phyloP scores from a whole-genome alignment of 2,888 invertebrate genomes.

The Spodoptera picta region DNA sequence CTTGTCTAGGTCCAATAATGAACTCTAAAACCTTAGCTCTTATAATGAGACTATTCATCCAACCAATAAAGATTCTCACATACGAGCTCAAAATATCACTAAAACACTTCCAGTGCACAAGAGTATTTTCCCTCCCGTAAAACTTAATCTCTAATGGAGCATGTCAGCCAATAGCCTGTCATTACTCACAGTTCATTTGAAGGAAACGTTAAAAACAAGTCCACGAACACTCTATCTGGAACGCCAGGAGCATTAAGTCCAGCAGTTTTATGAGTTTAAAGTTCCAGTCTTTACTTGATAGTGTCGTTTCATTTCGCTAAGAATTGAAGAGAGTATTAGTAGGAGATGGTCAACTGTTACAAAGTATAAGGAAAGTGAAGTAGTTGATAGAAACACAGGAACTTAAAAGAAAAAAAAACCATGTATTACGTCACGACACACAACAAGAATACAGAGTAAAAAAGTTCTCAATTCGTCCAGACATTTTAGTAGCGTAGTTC shows the following conservation, averaged over 20 bases:
- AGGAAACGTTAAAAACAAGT: slow-evolving; percentile 48
- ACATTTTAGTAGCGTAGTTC: too few species aligned
- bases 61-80: background rate
- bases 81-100: slow-evolving; percentile 5
- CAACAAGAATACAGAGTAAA: too few species aligned
- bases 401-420: too few species aligned
- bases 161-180: slow-evolving; percentile 21
- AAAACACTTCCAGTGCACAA: slow-evolving; percentile 10
- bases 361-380: too few species aligned
- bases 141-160: slow-evolving; percentile 28
- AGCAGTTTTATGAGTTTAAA: slow-evolving; percentile 47
- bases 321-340: background rate
- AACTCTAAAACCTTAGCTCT: too few species aligned
- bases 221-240: slow-evolving; percentile 44
- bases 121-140: slow-evolving; percentile 31
- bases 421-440: too few species aligned
- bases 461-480: too few species aligned
- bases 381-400: too few species aligned
- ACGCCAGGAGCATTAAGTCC: slow-evolving; percentile 46
- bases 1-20: too few species aligned
- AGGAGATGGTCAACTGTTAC: too few species aligned
- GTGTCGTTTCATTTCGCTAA: slow-evolving; percentile 21
- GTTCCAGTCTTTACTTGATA: slow-evolving; percentile 13
- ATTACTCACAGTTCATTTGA: slow-evolving; percentile 50
- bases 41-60: too few species aligned